Percentiles rank a stretch among this genome's conserved stretches.
These are phyloP conservation scores for Dermatophagoides farinae DNA, from an alignment of 1,140 invertebrate species.

Conservation along the genomic window DNA sequence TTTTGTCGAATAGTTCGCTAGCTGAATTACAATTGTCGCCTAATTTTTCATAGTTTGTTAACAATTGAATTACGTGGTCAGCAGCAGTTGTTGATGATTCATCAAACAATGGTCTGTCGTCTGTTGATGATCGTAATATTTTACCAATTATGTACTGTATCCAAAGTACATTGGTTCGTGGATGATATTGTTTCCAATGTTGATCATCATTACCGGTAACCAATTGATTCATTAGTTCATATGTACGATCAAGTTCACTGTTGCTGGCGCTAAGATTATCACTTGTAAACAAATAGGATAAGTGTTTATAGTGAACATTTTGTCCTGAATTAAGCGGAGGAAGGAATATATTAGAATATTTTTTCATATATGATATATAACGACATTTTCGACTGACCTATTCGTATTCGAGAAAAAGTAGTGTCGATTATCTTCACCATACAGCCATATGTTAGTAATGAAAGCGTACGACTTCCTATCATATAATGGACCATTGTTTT, in stretches of 20 bases:
- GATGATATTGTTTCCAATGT: slow-evolving; percentile 6
- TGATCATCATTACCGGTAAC: background rate
- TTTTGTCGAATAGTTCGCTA: too few relatives aligned
- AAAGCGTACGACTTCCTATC: background rate
- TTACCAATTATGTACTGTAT: slow-evolving; percentile 2
- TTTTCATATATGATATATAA: background rate
- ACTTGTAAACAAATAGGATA: slow-evolving; percentile 8
- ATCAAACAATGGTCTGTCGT: background rate
- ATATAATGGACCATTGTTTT: background rate
- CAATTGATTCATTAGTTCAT: background rate
- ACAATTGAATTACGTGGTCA: too few relatives aligned
- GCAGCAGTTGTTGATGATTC: too few relatives aligned
- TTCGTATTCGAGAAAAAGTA: slow-evolving; percentile 12
- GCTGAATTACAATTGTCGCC: too few relatives aligned
- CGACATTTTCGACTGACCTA: background rate
- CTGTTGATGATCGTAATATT: background rate
- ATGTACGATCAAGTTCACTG: background rate
- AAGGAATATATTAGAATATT: background rate
- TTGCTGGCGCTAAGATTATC: background rate
- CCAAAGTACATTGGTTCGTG: slow-evolving; percentile 13
- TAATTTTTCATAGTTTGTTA: too few relatives aligned
- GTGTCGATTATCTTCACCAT: slow-evolving; percentile 14
- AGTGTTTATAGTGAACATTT: background rate
- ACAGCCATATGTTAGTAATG: background rate
- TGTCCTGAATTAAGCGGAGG: background rate